Base-by-base conservation (phyloP, 1,140 invertebrate species). In the Drosophila yakuba region DNA sequence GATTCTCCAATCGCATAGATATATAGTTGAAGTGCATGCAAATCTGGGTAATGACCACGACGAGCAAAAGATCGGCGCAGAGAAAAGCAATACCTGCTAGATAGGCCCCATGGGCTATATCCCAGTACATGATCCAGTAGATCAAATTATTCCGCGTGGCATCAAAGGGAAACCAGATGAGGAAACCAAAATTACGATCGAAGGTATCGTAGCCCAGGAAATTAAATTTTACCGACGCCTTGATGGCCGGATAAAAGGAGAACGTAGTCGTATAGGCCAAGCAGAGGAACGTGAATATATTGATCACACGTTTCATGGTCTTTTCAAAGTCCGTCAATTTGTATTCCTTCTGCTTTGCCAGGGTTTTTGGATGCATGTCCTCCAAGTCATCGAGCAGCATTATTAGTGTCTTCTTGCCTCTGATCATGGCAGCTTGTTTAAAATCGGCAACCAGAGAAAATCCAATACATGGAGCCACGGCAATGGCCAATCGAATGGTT, bases 21-120 rank as follows among this genome's bases (percentile, higher is more conserved):
- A 91, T 85, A 12, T 85, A 85, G 28, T 78, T 68, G 14, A 91
- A 91, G 56, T 91, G 90, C 90, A 91, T 91, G 47, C 86, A 91
- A 7, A 91, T 68, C 55, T 91, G 90, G 0, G 90, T 91, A 15
- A 91, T 86, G 25, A 90, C 78, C 11, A 90, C 80, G n/a, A 91
- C 73, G 3, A 91, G 60, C 12, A 91, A 28, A 0, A 91, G 43
- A 62, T 91, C 90, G 0, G 86, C 90, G 8, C 91, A 90, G 38
- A 91, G 82, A 15, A 91, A 91, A 3, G 90, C 90, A 10, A 91
- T 86, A 8, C 86, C 90, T 2, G 90, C 90, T 52, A 91, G 60
- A 47, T 90, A 91, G 4, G 90, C 83, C 0, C 82, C 90, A 48
- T 91, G 90, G 0, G 89, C 83, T 7, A 91, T 91, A 4, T 74